Conservation (phyloP, 2,797 vertebrate genomes). For the Brachyalestes nurse region DNA sequence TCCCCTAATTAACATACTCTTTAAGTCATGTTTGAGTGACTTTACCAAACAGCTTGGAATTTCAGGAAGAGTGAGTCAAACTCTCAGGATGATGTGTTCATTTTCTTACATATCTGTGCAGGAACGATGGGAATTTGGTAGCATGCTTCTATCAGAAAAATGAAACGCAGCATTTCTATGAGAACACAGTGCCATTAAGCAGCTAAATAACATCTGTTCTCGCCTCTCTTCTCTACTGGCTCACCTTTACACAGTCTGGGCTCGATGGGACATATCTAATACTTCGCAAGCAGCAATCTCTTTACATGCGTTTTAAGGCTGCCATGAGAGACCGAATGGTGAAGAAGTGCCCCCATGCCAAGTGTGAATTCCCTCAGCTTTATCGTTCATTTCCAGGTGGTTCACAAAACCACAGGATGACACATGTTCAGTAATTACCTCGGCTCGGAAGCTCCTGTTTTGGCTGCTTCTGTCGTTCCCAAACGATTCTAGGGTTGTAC, state of each 20-base stretch:
- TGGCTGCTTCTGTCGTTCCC: background rate
- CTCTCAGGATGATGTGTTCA: background rate
- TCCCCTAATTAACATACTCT: conserved; percentile 20
- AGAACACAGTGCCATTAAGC: background rate
- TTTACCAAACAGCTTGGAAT: background rate
- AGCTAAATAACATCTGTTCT: background rate
- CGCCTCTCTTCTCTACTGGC: background rate
- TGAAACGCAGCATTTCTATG: background rate
- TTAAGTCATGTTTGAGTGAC: conserved; percentile 12
- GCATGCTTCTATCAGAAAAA: background rate
- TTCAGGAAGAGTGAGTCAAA: background rate
- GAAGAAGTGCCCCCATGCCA: background rate
- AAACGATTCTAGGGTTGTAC: background rate
- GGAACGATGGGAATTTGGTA: background rate
- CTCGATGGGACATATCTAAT: background rate
- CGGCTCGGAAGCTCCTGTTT: background rate
- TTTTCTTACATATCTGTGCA: background rate
- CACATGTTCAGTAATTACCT: conserved; percentile 20
- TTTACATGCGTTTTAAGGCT: background rate
- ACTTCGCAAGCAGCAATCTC: background rate
- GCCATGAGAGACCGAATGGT: background rate
- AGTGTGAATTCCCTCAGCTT: conserved; percentile 2
- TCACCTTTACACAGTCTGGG: background rate
- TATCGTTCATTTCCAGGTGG: conserved; percentile 8
- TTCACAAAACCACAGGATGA: conserved; percentile 16